phyloP scores from a whole-genome alignment of 2,113 vertebrate species.

The Syngnathus floridae region DNA sequence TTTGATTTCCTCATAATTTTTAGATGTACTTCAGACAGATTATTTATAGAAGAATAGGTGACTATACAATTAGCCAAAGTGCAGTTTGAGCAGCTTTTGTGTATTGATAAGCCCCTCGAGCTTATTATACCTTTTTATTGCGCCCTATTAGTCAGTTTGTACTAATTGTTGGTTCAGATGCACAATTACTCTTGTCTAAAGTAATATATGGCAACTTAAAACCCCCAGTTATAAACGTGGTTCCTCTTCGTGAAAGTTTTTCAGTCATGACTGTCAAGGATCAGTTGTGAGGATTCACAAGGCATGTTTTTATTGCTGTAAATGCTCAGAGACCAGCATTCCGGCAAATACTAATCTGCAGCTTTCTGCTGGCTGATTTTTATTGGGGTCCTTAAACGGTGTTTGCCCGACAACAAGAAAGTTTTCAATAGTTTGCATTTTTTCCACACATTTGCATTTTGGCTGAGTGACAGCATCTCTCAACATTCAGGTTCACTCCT shows the following conservation, averaged over 20 bases:
- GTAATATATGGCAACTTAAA: neutral
- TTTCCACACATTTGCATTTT: neutral
- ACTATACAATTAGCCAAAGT: neutral
- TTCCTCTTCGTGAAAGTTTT: too few species aligned
- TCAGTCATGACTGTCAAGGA: too few species aligned
- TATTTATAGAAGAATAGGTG: neutral
- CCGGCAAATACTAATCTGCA: too few species aligned
- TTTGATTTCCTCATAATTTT: too few species aligned
- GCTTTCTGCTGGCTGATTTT: too few species aligned
- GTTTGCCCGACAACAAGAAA: too few species aligned
- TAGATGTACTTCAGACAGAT: neutral
- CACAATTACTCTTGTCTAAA: slow-evolving; percentile 20
- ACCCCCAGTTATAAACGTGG: neutral
- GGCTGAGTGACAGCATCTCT: neutral
- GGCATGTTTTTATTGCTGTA: too few species aligned
- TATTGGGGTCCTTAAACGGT: too few species aligned
- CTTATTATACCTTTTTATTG: slow-evolving; percentile 11
- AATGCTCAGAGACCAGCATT: too few species aligned
- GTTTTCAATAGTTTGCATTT: too few species aligned
- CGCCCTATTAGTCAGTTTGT: slow-evolving; percentile 15
- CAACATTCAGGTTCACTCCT: neutral
- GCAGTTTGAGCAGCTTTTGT: slow-evolving; percentile 35
- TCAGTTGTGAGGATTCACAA: too few species aligned
- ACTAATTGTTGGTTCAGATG: slow-evolving; percentile 23
- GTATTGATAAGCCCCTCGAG: slow-evolving; percentile 19